These are phyloP conservation scores for Calliopum simillimum DNA, from an alignment of 2,888 invertebrate species.

Conservation along the genomic window DNA sequence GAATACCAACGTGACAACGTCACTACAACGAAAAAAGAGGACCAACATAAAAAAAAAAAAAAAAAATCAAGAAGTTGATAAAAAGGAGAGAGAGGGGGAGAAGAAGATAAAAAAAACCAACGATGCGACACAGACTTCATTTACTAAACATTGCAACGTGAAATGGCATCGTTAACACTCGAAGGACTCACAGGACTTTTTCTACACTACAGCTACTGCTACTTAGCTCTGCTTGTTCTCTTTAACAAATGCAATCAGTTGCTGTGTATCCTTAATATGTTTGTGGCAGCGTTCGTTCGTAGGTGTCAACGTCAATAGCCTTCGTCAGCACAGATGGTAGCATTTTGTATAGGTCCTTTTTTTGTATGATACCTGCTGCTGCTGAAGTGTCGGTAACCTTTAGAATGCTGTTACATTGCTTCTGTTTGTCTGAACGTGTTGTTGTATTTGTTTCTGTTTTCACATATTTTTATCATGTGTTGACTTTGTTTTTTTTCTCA, in stretches of 20 bases:
- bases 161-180: neutral
- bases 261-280: too few relatives aligned
- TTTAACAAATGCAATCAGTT: neutral
- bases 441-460: neutral
- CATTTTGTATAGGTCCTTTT: conserved; percentile 5
- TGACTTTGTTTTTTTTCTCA: neutral
- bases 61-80: neutral
- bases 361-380: neutral
- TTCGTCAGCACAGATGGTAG: conserved; percentile 36
- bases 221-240: neutral
- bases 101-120: neutral
- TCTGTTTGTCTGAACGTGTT: neutral
- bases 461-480: neutral
- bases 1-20: neutral
- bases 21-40: neutral
- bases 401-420: neutral
- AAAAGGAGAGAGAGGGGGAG: neutral
- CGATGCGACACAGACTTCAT: neutral
- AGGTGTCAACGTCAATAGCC: conserved; percentile 33
- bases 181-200: neutral
- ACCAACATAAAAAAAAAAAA: neutral
- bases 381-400: neutral
- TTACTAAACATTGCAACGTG: neutral
- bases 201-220: neutral
- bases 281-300: neutral